These are phyloP conservation scores for Tineola bisselliella DNA, from an alignment of 2,888 invertebrate species.

Conservation along the genomic window DNA sequence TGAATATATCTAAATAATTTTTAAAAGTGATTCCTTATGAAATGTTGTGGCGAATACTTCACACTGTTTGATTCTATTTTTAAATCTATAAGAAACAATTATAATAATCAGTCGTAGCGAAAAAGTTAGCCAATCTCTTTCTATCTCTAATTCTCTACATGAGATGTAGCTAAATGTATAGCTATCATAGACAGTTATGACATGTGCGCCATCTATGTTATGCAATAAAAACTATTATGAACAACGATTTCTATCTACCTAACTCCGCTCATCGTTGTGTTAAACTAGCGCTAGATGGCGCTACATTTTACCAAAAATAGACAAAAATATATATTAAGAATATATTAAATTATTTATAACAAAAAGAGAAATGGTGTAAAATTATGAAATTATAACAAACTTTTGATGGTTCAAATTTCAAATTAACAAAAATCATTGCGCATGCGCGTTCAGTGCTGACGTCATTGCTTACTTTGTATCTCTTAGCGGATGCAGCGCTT, in stretches of 20 bases:
- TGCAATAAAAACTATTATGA: neutral
- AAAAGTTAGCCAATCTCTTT: too few species aligned
- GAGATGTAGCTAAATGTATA: too few species aligned
- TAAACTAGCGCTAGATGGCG: neutral
- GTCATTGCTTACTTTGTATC: neutral
- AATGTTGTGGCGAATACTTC: too few species aligned
- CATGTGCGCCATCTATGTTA: neutral
- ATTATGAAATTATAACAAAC: neutral
- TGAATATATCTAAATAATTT: too few species aligned
- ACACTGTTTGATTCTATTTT: too few species aligned
- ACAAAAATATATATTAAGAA: neutral
- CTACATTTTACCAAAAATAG: neutral
- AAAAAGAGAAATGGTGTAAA: neutral
- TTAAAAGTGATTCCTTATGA: too few species aligned
- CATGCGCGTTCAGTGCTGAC: neutral
- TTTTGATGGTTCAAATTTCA: neutral
- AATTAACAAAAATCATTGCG: neutral
- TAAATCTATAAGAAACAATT: too few species aligned
- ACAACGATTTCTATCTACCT: neutral
- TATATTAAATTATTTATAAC: neutral
- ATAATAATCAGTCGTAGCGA: too few species aligned
- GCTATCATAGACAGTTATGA: neutral
- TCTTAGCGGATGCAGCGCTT: constrained; percentile 2
- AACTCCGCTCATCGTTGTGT: neutral
- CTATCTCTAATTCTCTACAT: too few species aligned